These are phyloP conservation scores for Ictalurus furcatus DNA, from an alignment of 2,113 vertebrate genomes.

Conservation along the genomic window DNA sequence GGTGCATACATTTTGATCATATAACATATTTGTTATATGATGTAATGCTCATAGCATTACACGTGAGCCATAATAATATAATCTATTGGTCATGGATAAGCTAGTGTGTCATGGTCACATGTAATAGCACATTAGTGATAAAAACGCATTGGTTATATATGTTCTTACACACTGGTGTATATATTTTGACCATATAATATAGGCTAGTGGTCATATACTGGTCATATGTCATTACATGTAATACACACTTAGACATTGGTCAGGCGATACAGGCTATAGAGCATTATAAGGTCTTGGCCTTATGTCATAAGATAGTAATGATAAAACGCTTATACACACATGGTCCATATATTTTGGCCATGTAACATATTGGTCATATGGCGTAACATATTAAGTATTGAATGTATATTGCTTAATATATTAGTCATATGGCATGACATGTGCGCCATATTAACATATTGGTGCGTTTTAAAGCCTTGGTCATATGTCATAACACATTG, in stretches of 20 bases:
- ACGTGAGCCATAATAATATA: background rate
- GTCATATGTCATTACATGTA: background rate
- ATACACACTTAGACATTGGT: background rate
- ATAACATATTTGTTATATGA: background rate
- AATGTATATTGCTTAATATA: background rate
- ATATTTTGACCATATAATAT: background rate
- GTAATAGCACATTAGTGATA: background rate
- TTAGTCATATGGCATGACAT: background rate
- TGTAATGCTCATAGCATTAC: background rate
- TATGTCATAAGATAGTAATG: background rate
- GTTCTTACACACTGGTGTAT: background rate
- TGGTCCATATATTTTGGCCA: background rate
- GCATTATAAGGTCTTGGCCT: background rate
- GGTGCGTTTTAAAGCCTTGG: background rate
- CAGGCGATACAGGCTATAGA: background rate
- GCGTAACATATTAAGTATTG: background rate
- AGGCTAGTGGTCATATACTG: background rate
- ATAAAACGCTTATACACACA: background rate
- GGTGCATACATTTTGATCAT: background rate
- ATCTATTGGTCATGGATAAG: background rate
- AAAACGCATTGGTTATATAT: background rate
- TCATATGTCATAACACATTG: background rate
- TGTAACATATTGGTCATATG: background rate
- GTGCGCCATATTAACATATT: background rate
- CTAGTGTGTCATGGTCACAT: background rate